Conservation (phyloP, 2,888 invertebrate genomes). For the Danaus chrysippus region DNA sequence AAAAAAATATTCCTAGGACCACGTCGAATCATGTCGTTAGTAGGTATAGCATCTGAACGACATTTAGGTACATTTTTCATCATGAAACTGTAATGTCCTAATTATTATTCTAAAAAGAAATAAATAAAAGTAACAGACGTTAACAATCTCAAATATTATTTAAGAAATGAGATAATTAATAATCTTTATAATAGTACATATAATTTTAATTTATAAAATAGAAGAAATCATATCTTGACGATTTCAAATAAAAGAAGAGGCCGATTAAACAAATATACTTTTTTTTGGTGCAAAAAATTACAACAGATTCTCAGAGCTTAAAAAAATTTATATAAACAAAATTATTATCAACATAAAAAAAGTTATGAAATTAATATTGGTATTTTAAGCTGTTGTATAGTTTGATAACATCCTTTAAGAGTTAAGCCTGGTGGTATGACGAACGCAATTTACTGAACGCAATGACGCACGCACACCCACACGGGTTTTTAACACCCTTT, state of each 20-base stretch:
- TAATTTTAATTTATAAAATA: too few relatives aligned
- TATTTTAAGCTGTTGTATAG: not conserved
- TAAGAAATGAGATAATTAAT: too few relatives aligned
- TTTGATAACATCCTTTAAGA: conserved; percentile 16
- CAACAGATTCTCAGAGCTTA: too few relatives aligned
- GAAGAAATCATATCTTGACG: too few relatives aligned
- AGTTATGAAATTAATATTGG: not conserved
- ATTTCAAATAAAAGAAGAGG: too few relatives aligned
- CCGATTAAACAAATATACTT: too few relatives aligned
- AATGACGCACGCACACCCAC: conserved; percentile 69
- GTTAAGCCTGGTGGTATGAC: conserved; percentile 49
- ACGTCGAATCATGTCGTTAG: too few relatives aligned
- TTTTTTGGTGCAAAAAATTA: too few relatives aligned
- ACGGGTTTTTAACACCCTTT: conserved; percentile 55
- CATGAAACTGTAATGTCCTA: not conserved
- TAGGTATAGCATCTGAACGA: not conserved
- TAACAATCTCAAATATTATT: too few relatives aligned
- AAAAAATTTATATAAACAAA: too few relatives aligned
- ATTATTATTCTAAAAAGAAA: not conserved
- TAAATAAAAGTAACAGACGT: not conserved
- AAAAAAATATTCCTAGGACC: too few relatives aligned
- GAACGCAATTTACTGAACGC: conserved; percentile 54
- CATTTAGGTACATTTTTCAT: not conserved
- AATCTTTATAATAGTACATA: too few relatives aligned
- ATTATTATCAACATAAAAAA: not conserved